Evolutionary conservation across 2,888 invertebrate genomes (phyloP).

Genomic region (Torymus texanus): DNA sequence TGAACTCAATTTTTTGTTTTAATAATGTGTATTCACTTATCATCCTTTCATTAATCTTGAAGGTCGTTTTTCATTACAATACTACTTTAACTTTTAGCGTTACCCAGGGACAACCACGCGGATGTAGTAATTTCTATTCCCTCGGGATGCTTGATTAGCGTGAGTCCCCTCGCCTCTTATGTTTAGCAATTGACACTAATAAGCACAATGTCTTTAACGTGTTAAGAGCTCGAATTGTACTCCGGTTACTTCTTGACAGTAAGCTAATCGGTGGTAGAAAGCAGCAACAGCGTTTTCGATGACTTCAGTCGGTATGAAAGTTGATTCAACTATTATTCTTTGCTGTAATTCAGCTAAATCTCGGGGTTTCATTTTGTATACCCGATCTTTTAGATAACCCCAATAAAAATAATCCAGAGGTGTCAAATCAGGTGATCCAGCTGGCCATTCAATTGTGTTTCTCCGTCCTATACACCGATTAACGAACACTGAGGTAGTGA

Average conservation of each 20-base stretch:
- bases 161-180: background rate
- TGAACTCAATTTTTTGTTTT: no score
- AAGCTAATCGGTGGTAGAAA: conserved; percentile 11
- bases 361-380: background rate
- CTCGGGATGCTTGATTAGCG: background rate
- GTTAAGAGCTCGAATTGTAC: background rate
- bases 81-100: no score
- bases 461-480: background rate
- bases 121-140: no score
- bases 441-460: background rate
- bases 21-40: no score
- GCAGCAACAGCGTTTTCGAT: background rate
- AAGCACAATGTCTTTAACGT: background rate
- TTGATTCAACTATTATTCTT: background rate
- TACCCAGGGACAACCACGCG: no score
- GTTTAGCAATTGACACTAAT: background rate
- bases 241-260: conserved; percentile 1
- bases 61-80: no score
- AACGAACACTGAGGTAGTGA: background rate
- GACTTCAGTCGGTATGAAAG: background rate
- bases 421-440: background rate
- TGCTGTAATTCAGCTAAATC: conserved; percentile 2
- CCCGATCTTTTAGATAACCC: background rate
- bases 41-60: no score
- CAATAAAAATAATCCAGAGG: background rate